Evolutionary conservation across 1,140 invertebrate species (phyloP).

Genomic region (Brachionus asplanchnoidis): DNA sequence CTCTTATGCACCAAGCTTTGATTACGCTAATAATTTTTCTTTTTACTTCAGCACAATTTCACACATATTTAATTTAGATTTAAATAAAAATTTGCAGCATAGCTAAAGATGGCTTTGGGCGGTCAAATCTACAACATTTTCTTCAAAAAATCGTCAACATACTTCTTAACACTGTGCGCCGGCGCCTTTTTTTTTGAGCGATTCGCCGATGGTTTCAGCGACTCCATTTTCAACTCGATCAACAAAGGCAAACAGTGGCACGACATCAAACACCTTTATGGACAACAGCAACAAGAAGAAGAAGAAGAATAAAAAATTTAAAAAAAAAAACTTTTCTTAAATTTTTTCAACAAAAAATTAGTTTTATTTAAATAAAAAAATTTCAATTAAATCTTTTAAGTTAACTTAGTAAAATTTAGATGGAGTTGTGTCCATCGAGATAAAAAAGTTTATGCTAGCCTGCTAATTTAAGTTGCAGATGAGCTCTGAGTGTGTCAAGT

Average conservation of each 20-base stretch:
- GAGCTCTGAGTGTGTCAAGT: conserved; percentile 2
- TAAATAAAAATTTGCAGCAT: neutral
- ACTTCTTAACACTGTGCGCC: conserved; percentile 13
- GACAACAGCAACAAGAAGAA: neutral
- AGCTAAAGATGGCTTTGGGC: neutral
- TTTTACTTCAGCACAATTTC: neutral
- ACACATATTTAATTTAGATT: neutral
- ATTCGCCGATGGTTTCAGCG: conserved; percentile 10
- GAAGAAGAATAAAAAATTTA: neutral
- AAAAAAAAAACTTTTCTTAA: neutral
- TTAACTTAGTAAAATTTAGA: neutral
- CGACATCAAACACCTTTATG: conserved; percentile 12
- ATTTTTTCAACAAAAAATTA: neutral
- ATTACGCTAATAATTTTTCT: neutral
- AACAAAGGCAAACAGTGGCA: conserved; percentile 38
- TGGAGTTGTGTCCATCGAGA: neutral
- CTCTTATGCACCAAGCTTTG: neutral
- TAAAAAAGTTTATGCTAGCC: neutral
- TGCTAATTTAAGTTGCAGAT: neutral
- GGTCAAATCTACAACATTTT: conserved; percentile 38
- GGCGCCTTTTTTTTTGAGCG: conserved; percentile 37
- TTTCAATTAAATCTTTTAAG: neutral
- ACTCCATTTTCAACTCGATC: conserved; percentile 24
- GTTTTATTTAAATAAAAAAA: conserved; percentile 1
- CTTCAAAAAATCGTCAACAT: conserved; percentile 41